phyloP scores from a whole-genome alignment of 2,113 vertebrate genomes.

The Eolophus roseicapilla region DNA sequence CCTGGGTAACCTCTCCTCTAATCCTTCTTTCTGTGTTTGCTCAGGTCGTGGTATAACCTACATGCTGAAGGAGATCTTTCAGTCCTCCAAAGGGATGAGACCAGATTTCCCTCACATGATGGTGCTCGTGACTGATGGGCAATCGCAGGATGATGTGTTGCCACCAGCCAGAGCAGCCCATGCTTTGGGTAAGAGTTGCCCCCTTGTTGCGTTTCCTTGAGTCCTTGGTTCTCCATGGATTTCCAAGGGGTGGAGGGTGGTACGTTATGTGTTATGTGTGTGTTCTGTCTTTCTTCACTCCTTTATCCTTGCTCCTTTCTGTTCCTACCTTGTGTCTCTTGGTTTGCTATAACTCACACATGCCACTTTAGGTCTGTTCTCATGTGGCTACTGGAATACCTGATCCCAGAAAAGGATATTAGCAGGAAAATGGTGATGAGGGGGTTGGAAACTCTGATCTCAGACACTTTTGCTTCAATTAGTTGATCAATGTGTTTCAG shows the following conservation, averaged over 20 bases:
- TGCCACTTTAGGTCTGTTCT: not conserved
- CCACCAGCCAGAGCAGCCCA: slow-evolving; percentile 81
- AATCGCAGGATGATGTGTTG: slow-evolving; percentile 84
- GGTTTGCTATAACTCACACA: not conserved
- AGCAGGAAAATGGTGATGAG: not conserved
- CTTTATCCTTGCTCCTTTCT: not conserved
- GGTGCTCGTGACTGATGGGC: slow-evolving; percentile 87
- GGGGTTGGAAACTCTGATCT: not conserved
- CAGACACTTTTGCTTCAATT: not conserved
- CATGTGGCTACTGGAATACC: rapidly evolving
- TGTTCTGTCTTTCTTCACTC: not conserved
- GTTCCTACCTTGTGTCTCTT: not conserved
- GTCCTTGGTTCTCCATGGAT: not conserved
- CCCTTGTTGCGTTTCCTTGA: rapidly evolving
- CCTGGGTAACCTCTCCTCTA: not conserved
- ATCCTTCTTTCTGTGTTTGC: not conserved
- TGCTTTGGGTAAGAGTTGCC: slow-evolving; percentile 73
- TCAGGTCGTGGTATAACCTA: slow-evolving; percentile 84
- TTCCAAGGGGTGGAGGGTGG: not conserved
- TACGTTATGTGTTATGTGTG: rapidly evolving
- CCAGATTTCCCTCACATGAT: slow-evolving; percentile 76
- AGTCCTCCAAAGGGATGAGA: slow-evolving; percentile 84
- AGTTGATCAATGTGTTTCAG: slow-evolving; percentile 52
- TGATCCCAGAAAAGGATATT: not conserved
- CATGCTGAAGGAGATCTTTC: slow-evolving; percentile 83